Evolutionary conservation across 1,140 invertebrate genomes (phyloP).

Genomic region (Branchinecta lynchi): DNA sequence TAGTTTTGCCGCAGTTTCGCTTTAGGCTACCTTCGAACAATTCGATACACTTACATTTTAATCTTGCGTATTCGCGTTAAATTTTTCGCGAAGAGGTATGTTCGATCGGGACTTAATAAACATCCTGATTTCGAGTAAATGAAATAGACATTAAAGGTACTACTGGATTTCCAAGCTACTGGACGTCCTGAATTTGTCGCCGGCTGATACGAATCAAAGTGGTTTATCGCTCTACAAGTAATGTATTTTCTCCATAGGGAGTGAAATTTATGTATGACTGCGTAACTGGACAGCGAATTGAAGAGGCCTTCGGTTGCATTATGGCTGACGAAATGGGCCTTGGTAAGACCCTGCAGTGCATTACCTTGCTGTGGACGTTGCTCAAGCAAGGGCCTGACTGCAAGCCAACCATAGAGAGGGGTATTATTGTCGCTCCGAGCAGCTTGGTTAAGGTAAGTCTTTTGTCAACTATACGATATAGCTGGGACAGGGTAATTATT

Average conservation of each 20-base stretch:
- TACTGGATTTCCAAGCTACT: too few relatives aligned
- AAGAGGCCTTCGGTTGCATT: constrained; percentile 78
- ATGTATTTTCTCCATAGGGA: constrained; percentile 39
- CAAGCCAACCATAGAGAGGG: constrained; percentile 47
- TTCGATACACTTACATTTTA: too few relatives aligned
- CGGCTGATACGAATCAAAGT: too few relatives aligned
- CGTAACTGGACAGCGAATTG: constrained; percentile 81
- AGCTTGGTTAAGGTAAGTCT: constrained; percentile 68
- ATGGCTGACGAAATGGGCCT: constrained; percentile 98
- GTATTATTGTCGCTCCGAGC: constrained; percentile 87
- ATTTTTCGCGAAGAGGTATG: too few relatives aligned
- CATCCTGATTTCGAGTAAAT: background rate
- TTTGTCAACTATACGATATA: too few relatives aligned
- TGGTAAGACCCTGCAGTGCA: constrained; percentile 96
- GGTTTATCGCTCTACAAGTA: too few relatives aligned
- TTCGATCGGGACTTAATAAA: background rate
- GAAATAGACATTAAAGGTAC: background rate
- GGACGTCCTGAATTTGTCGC: too few relatives aligned
- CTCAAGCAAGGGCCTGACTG: constrained; percentile 56
- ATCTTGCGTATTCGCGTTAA: too few relatives aligned
- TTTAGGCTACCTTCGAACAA: too few relatives aligned
- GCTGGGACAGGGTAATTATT: too few relatives aligned
- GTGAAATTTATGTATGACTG: constrained; percentile 99
- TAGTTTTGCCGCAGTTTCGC: too few relatives aligned
- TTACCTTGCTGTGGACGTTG: constrained; percentile 89